phyloP scores from a whole-genome alignment of 1,140 invertebrate species.

The Bombus fervidus region DNA sequence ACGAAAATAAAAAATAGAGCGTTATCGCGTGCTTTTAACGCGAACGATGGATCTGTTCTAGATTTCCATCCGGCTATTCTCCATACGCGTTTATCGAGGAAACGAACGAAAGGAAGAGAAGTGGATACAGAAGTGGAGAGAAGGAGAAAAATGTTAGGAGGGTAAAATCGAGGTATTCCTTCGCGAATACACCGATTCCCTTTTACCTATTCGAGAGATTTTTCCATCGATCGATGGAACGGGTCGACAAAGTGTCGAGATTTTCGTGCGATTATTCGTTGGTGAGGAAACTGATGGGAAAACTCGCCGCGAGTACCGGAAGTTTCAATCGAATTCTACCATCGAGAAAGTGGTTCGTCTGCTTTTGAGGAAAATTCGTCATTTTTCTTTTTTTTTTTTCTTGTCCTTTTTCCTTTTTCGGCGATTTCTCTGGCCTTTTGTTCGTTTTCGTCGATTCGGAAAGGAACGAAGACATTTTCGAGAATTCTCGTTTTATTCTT shows the following conservation, averaged over 20 bases:
- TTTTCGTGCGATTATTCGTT: conserved; percentile 29
- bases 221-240: conserved; percentile 41
- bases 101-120: not conserved
- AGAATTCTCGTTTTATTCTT: too few relatives aligned
- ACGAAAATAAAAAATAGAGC: not conserved
- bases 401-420: not conserved
- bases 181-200: conserved; percentile 41
- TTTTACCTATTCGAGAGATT: conserved; percentile 39
- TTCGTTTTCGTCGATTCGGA: not conserved
- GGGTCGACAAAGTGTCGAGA: conserved; percentile 43
- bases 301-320: conserved; percentile 39
- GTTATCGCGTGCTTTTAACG: conserved; percentile 31
- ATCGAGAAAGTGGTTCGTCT: conserved; percentile 1
- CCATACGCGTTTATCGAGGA: conserved; percentile 35
- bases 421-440: not conserved
- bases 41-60: conserved; percentile 35
- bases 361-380: conserved; percentile 20
- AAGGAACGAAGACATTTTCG: not conserved
- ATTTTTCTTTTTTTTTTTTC: too few relatives aligned
- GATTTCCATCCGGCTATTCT: conserved; percentile 32
- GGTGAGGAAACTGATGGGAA: conserved; percentile 46
- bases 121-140: too few relatives aligned
- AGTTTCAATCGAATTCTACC: conserved; percentile 61
- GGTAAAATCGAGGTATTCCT: conserved; percentile 1
- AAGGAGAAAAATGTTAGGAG: not conserved